phyloP scores from a whole-genome alignment of 2,888 invertebrate genomes.

The Escarpia spicata region DNA sequence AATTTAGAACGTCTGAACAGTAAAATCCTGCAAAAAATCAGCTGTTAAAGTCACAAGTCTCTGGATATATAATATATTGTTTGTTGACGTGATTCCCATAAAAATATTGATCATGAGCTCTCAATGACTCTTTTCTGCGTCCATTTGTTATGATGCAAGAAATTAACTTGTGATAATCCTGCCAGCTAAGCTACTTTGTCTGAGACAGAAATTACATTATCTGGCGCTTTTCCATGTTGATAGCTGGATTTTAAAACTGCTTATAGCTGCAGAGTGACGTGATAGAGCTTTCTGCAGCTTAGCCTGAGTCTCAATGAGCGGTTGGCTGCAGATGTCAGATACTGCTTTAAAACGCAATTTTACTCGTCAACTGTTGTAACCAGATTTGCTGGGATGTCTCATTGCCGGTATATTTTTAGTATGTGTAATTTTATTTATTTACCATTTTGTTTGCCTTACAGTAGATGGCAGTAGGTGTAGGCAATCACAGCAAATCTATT shows the following conservation, averaged over 20 bases:
- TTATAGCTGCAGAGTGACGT: neutral
- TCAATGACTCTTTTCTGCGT: too few relatives aligned
- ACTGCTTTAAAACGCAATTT: neutral
- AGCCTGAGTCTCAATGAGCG: neutral
- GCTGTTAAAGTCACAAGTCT: neutral
- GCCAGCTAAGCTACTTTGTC: neutral
- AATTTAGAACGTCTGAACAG: too few relatives aligned
- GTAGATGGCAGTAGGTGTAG: neutral
- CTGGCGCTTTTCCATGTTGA: neutral
- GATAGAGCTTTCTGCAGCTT: neutral
- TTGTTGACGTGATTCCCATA: neutral
- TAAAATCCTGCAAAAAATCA: neutral
- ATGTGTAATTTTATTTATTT: neutral
- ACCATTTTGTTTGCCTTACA: neutral
- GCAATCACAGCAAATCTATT: neutral
- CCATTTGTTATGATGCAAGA: neutral
- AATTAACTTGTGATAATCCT: neutral
- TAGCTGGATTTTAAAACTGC: neutral
- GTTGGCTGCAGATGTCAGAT: neutral
- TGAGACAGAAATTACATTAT: neutral
- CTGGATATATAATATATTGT: neutral
- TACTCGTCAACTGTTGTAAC: neutral
- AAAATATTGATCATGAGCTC: too few relatives aligned
- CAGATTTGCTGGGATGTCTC: neutral
- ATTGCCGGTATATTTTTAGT: slow-evolving; percentile 1